These are phyloP conservation scores for Cryptus armator DNA, from an alignment of 2,888 invertebrate genomes.

Conservation along the genomic window DNA sequence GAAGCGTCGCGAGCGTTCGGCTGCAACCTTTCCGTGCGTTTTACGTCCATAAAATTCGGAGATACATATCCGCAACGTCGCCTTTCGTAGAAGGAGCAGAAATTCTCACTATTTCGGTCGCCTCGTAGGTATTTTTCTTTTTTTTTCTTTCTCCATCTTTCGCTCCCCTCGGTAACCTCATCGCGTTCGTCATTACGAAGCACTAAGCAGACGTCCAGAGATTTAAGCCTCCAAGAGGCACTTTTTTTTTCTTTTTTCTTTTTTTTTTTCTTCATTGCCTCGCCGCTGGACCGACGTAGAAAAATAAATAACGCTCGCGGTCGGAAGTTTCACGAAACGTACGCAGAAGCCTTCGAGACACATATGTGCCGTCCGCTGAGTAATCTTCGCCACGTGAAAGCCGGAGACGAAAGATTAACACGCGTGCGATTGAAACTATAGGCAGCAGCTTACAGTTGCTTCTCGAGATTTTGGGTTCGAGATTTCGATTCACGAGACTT, in stretches of 20 bases:
- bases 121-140: conserved; percentile 36
- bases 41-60: not conserved
- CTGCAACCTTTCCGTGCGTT: not conserved
- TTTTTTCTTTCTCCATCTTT: conserved; percentile 44
- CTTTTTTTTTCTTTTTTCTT: conserved; percentile 63
- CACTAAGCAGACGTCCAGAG: conserved; percentile 63
- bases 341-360: conserved; percentile 19
- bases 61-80: conserved; percentile 1
- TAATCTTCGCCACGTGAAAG: conserved; percentile 33
- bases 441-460: conserved; percentile 10
- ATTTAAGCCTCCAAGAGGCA: conserved; percentile 63
- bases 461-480: conserved; percentile 1
- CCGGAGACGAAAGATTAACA: conserved; percentile 60
- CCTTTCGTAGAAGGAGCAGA: conserved; percentile 39
- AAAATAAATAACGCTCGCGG: conserved; percentile 71
- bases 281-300: conserved; percentile 59
- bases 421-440: conserved; percentile 42
- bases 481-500: conserved; percentile 23
- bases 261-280: conserved; percentile 32
- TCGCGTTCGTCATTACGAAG: conserved; percentile 50
- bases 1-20: not conserved
- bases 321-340: conserved; percentile 35
- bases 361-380: conserved; percentile 24
- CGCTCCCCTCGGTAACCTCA: conserved; percentile 18
- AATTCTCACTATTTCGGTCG: conserved; percentile 65